Conservation (phyloP, 2,113 vertebrate genomes). For the Gnathonemus longibarbis region DNA sequence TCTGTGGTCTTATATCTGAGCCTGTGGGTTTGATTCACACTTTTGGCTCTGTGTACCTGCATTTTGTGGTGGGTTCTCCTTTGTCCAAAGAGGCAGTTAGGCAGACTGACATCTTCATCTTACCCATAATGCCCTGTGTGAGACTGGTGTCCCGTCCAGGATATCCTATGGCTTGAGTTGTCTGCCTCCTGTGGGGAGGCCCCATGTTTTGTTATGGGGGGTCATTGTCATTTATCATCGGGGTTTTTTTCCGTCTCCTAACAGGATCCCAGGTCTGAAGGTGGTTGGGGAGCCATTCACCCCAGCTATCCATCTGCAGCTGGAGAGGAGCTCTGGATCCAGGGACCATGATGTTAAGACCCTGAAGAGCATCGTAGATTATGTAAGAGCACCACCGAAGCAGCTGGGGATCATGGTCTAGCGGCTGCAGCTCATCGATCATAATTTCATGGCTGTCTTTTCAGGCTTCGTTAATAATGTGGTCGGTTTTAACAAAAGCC, state of each 20-base stretch:
- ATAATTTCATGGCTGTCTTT: not conserved
- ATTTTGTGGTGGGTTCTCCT: not conserved
- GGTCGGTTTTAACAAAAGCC: not conserved
- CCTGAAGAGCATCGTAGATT: slow-evolving; percentile 72
- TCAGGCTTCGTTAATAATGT: not conserved
- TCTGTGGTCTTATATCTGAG: not conserved
- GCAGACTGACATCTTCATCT: not conserved
- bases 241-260: slow-evolving; percentile 6
- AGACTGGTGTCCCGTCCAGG: not conserved
- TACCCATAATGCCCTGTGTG: not conserved
- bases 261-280: slow-evolving; percentile 75
- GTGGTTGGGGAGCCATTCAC: slow-evolving; percentile 71
- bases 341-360: slow-evolving; percentile 73
- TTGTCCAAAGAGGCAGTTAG: not conserved
- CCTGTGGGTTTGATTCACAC: not conserved
- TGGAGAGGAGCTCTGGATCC: slow-evolving; percentile 72
- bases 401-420: not conserved
- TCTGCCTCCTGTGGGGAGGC: not conserved
- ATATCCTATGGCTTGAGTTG: not conserved
- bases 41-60: not conserved
- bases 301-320: slow-evolving; percentile 81
- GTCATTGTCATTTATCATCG: not conserved
- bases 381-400: slow-evolving; percentile 62
- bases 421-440: not conserved
- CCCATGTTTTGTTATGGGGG: not conserved